Evolutionary conservation across 2,113 vertebrate genomes (phyloP).

Genomic region (Pipa parva): DNA sequence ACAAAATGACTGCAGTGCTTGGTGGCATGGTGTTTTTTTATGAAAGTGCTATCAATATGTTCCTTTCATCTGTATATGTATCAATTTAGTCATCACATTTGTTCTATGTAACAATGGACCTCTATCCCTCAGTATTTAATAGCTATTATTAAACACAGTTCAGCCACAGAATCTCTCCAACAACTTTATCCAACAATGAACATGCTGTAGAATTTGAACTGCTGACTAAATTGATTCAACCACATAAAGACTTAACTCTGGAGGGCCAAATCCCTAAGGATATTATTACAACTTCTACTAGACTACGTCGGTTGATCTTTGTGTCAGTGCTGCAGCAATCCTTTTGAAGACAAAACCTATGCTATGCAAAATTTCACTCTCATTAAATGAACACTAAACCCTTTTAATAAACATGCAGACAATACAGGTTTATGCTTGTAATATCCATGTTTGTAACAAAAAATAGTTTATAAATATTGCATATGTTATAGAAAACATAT

Average conservation of each 20-base stretch:
- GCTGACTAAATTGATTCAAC: conserved; percentile 23
- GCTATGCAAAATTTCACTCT: no score
- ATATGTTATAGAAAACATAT: no score
- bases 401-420: no score
- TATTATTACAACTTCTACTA: conserved; percentile 3
- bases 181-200: conserved; percentile 12
- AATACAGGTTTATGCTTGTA: no score
- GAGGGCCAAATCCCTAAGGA: conserved; percentile 1
- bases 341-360: no score
- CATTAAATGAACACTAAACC: no score
- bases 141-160: conserved; percentile 36
- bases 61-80: conserved; percentile 34
- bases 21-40: conserved; percentile 17
- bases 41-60: conserved; percentile 34
- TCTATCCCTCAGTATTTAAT: conserved; percentile 25
- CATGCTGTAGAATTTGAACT: conserved; percentile 17
- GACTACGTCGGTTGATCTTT: neutral
- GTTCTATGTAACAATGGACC: conserved; percentile 19
- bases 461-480: no score
- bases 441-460: no score
- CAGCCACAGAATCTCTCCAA: conserved; percentile 13
- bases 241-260: neutral
- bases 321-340: no score
- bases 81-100: conserved; percentile 18
- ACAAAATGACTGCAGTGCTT: conserved; percentile 32